Base-by-base conservation (phyloP, 2,113 vertebrate genomes). In the Xiphophorus hellerii region DNA sequence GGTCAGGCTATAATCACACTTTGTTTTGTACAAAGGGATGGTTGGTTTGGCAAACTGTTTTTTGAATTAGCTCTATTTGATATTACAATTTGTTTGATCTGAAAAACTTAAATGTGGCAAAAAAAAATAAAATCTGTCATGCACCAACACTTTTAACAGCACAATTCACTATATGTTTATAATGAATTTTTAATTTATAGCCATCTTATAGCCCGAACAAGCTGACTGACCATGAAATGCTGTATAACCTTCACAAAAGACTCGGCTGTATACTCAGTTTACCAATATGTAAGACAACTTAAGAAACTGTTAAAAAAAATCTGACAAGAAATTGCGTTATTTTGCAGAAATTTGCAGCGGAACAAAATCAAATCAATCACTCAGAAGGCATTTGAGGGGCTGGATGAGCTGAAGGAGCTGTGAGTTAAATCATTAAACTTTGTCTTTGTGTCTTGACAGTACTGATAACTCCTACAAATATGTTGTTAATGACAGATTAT, bases 291-390 rank as follows among this genome's bases (percentile, higher is more conserved):
- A 33, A 42, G 22, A 37, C 69, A 44, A 61, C 14, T 30, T 39
- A 15, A 37, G 27, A 6, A 48, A 33, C 69, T 69, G 6, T 62
- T 67, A 25, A 31, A 51, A 51, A 69, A 51, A 51, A 10, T 62
- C 30, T 58, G 2, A 22, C 25, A 4, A 69, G 3, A 80, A 48
- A 17, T 74, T 42, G 29, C 27, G 60, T 76, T 78, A 2, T 83
- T 80, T 93, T 82, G 72, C 77, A 99, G 97, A 81, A 92, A 95
- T 80, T 95, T 99, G 3, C 98, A 98, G 79, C 95, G 94, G 74
- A 99, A 99, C 90, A 95, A 96, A 77, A 99, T 99, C 88, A 96
- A 97, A 82, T 99, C 98, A 4, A 96, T 99, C 90, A 98, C 97
- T 61, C 97, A 96, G 91, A 98, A 97, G 85, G 97, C 98, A 3